Base-by-base conservation (phyloP, 2,113 vertebrate genomes). In the Arizona elegans region DNA sequence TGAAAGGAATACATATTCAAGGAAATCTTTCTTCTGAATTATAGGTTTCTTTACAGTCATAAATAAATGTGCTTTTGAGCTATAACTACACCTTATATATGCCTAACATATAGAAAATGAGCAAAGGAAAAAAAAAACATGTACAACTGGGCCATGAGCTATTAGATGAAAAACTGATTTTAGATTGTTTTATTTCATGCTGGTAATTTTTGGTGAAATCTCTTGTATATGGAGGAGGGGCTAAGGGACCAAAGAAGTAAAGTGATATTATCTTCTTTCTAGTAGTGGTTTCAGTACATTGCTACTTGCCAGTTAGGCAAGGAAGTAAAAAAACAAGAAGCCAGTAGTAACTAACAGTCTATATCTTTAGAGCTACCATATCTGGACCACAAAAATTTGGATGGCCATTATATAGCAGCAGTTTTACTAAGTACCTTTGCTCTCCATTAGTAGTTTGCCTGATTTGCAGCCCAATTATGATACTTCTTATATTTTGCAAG, bases 11-110 rank as follows among this genome's bases (percentile, higher is more conserved):
- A 89, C 93, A 92, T 56, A 89, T 96, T 59, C 93, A 94, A 96
- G 59, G 62, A 90, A 92, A 92, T 88, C 88, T 91, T 6, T 90
- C 9, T 95, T 97, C 95, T 95, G 94, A 96, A 62, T 92, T 93
- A 92, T 93, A 95, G 54, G 95, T 89, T 94, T 95, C 91, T 96
- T 96, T 96, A 87, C 94, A 97, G 92, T 95, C 92, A 62, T 94
- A 11, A 95, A 59, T 91, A 33, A 1, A 88, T 95, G 94, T 93
- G 93, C 87, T 95, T 95, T 96, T 95, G 94, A 96, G 50, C 87
- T 87, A 90, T 93, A 86, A 59, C 75, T 91, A 43, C 55, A 86
- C 88, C 53, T 95, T 38, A 89, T 87, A 93, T 95, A 93, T 92
- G 62, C 86, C 75, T 86, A 86, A 88, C 86, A 92, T 85, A 90